Percentiles rank a stretch among this genome's conserved stretches.
phyloP scores from a whole-genome alignment of 2,113 vertebrate species.

The Rhipidura dahli region DNA sequence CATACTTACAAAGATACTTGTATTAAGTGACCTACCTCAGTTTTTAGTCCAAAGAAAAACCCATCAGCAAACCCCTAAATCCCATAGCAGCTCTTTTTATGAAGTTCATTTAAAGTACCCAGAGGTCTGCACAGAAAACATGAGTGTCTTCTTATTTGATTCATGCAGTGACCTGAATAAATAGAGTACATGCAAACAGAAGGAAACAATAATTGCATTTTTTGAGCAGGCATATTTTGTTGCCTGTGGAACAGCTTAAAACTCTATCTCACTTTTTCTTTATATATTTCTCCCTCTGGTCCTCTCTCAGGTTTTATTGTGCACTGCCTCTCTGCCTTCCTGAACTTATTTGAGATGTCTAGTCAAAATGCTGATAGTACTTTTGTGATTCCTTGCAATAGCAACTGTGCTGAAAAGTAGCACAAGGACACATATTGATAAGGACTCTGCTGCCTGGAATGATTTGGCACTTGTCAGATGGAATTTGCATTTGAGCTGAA shows the following conservation, averaged over 20 bases:
- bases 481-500: slow-evolving; percentile 10
- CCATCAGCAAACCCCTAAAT: background rate
- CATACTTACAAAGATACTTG: background rate
- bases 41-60: background rate
- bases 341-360: background rate
- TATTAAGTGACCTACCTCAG: background rate
- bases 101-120: background rate
- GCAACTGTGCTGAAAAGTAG: background rate
- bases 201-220: slow-evolving; percentile 19
- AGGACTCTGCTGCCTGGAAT: background rate
- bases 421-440: background rate
- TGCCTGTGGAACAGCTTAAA: background rate
- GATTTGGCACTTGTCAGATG: background rate
- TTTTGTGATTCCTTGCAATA: background rate
- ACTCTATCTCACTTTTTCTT: background rate
- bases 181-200: background rate
- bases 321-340: background rate
- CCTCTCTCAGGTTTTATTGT: background rate
- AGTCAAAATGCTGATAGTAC: background rate
- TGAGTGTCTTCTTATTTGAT: background rate
- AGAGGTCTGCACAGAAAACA: background rate
- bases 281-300: background rate
- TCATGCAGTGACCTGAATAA: slow-evolving; percentile 22
- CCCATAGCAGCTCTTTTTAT: background rate
- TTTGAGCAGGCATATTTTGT: background rate